Conservation (phyloP, 2,888 invertebrate genomes). For the Neocrepidodera transversa region DNA sequence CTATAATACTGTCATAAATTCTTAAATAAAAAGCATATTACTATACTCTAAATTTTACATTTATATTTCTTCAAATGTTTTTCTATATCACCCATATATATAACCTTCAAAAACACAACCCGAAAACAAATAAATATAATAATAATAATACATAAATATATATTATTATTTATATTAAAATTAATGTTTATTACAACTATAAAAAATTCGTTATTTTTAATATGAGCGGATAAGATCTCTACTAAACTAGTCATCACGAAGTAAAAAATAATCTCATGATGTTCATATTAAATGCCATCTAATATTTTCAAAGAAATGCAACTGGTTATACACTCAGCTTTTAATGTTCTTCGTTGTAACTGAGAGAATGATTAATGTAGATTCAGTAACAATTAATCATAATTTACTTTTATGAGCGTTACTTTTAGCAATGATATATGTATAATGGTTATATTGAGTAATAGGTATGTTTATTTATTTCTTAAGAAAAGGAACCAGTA, state of each 20-base stretch:
- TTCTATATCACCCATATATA: too few relatives aligned
- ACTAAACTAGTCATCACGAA: neutral
- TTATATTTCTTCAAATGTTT: too few relatives aligned
- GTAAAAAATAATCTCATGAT: neutral
- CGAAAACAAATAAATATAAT: too few relatives aligned
- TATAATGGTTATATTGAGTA: neutral
- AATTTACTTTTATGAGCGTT: conserved; percentile 25
- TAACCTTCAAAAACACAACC: too few relatives aligned
- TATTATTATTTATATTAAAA: neutral
- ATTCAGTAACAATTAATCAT: conserved; percentile 34
- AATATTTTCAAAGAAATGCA: conserved; percentile 1
- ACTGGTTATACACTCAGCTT: neutral
- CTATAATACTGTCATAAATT: too few relatives aligned
- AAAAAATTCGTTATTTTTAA: neutral
- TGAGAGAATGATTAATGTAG: neutral
- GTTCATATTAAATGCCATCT: neutral
- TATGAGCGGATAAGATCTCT: neutral
- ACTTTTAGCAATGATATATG: conserved; percentile 25
- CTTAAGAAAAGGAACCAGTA: too few relatives aligned
- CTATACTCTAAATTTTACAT: too few relatives aligned
- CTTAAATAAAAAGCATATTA: too few relatives aligned
- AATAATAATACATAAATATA: too few relatives aligned
- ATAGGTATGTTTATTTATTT: too few relatives aligned
- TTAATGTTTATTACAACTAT: neutral
- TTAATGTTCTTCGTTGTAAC: neutral